Evolutionary conservation across 2,888 invertebrate species (phyloP).

Genomic region (Cephus runcator): DNA sequence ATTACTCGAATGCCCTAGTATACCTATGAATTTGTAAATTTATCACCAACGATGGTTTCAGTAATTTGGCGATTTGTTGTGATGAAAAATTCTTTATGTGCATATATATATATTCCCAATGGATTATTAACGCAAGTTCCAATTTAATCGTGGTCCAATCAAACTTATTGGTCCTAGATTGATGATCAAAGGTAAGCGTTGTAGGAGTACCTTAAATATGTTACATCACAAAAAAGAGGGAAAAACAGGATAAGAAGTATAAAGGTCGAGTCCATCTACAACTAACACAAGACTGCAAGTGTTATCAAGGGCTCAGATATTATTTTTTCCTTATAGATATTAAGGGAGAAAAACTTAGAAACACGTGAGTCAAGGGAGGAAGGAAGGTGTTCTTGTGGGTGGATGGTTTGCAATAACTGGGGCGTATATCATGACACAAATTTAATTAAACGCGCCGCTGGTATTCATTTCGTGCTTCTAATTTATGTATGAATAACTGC

Average conservation of each 20-base stretch:
- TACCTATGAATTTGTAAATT: neutral
- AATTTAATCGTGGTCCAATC: neutral
- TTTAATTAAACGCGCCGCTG: conserved; percentile 61
- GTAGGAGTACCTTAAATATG: neutral
- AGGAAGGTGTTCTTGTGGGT: conserved; percentile 16
- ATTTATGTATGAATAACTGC: conserved; percentile 60
- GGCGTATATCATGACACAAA: conserved; percentile 60
- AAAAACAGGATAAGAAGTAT: neutral
- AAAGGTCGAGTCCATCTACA: neutral
- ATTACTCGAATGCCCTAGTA: neutral
- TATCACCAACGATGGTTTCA: too few relatives aligned
- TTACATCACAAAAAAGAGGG: neutral
- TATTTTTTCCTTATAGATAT: neutral
- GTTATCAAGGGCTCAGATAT: neutral
- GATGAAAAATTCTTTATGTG: too few relatives aligned
- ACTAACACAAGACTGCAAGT: neutral
- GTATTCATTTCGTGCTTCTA: conserved; percentile 53
- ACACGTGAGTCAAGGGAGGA: conserved; percentile 31
- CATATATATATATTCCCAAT: too few relatives aligned
- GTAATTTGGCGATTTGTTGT: too few relatives aligned
- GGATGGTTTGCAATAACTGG: conserved; percentile 47
- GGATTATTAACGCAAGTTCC: too few relatives aligned
- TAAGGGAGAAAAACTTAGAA: conserved; percentile 30
- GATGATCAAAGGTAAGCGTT: neutral
- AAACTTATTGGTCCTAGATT: neutral